These are phyloP conservation scores for Lamprologus ornatipinnis DNA, from an alignment of 2,113 vertebrate genomes.

Conservation along the genomic window DNA sequence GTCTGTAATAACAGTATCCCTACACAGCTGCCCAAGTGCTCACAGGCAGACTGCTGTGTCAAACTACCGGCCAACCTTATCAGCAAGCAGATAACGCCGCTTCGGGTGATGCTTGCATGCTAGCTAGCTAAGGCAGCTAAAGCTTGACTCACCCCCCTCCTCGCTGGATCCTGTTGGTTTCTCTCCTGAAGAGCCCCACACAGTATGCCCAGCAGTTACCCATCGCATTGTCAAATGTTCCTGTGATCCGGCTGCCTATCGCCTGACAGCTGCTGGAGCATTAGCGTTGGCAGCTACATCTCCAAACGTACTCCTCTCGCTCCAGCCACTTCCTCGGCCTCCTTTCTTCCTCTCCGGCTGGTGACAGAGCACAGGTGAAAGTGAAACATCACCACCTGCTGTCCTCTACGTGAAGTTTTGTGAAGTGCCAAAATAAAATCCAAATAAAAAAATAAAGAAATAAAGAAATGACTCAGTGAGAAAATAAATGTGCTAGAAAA, in stretches of 20 bases:
- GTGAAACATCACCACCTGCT: slow-evolving; percentile 14
- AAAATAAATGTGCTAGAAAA: background rate
- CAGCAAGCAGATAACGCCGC: background rate
- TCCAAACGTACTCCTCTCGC: background rate
- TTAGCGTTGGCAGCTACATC: background rate
- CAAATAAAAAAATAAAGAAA: background rate
- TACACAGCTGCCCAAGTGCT: background rate
- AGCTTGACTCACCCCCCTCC: slow-evolving; percentile 67
- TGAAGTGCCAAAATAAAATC: background rate
- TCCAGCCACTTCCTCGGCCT: slow-evolving; percentile 30
- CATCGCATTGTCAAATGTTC: slow-evolving; percentile 68
- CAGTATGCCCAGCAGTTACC: slow-evolving; percentile 73
- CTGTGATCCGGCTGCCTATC: background rate
- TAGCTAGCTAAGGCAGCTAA: slow-evolving; percentile 4
- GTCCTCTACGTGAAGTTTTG: background rate
- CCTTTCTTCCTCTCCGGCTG: slow-evolving; percentile 8
- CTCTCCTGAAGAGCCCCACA: slow-evolving; percentile 60
- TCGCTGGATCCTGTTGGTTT: slow-evolving; percentile 68
- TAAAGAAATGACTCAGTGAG: background rate
- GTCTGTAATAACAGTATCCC: background rate
- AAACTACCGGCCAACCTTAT: background rate
- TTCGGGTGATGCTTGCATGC: background rate
- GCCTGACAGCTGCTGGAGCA: background rate
- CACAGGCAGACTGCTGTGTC: background rate
- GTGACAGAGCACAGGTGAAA: background rate